Evolutionary conservation across 35 echinoderm and acorn worm species (phyloP).

Genomic region (Lytechinus variegatus): DNA sequence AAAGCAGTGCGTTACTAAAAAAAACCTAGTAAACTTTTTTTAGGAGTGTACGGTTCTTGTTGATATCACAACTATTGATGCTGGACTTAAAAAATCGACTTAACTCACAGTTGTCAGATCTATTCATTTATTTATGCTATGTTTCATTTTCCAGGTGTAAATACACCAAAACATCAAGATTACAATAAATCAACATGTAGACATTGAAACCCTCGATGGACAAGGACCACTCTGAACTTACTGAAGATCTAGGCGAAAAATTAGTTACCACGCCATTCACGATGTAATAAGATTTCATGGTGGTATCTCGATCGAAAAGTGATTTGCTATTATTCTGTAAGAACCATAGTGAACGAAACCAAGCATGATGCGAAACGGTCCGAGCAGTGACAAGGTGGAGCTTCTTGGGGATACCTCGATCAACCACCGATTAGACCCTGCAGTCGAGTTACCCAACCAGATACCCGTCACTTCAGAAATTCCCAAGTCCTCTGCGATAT

Average conservation of each 20-base stretch:
- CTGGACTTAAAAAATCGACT: too few species aligned
- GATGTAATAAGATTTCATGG: background rate
- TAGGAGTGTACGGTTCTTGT: too few species aligned
- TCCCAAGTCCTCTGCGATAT: constrained; percentile 31
- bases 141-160: background rate
- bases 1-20: too few species aligned
- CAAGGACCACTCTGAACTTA: background rate
- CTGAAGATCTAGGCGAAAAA: background rate
- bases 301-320: background rate
- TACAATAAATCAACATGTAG: background rate
- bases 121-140: background rate
- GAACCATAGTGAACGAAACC: background rate
- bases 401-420: background rate
- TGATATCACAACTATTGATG: too few species aligned
- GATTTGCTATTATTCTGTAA: background rate
- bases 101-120: too few species aligned
- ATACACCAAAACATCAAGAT: background rate
- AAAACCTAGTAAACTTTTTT: too few species aligned
- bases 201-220: background rate
- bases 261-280: background rate
- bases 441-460: constrained; percentile 25
- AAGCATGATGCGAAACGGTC: constrained; percentile 13
- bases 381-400: background rate
- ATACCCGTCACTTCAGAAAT: constrained; percentile 32
- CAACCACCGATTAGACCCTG: background rate